Conservation (phyloP, 2,113 vertebrate species). For the Sphaerodactylus townsendi region DNA sequence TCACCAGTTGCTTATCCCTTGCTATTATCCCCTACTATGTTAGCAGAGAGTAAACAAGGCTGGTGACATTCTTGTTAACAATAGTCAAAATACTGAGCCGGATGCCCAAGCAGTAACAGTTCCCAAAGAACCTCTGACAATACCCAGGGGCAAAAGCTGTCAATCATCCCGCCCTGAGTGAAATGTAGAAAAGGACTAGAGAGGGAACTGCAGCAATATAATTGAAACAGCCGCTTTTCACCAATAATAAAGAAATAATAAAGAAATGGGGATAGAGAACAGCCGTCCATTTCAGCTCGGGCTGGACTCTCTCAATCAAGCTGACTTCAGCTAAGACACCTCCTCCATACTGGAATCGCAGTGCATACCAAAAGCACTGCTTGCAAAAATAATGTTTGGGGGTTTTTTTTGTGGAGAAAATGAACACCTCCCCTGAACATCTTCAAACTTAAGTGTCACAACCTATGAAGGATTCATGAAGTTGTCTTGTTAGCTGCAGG, state of each 20-base stretch:
- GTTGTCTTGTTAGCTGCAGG: constrained; percentile 5
- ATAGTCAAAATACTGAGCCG: neutral
- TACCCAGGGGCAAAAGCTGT: neutral
- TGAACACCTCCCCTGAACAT: rapidly evolving
- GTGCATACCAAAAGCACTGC: neutral
- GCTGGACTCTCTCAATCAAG: neutral
- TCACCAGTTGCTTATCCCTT: neutral
- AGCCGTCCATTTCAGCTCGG: neutral
- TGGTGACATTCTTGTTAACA: neutral
- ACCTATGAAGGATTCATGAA: neutral
- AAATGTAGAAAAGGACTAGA: neutral
- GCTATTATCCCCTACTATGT: neutral
- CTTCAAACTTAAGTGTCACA: neutral
- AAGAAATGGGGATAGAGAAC: neutral
- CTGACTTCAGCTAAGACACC: neutral
- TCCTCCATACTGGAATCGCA: neutral
- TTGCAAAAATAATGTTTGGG: neutral
- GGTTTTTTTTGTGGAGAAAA: neutral
- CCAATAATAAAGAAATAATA: constrained; percentile 17
- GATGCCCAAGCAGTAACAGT: neutral
- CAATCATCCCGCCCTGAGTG: neutral
- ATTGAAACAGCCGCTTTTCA: neutral
- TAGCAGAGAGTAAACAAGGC: neutral
- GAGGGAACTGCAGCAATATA: neutral
- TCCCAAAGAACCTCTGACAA: neutral